A percentile compares a stretch with the other conserved stretches of the same genome.
Conservation (phyloP, 2,888 invertebrate species). For the Ptychoptera albimana region DNA sequence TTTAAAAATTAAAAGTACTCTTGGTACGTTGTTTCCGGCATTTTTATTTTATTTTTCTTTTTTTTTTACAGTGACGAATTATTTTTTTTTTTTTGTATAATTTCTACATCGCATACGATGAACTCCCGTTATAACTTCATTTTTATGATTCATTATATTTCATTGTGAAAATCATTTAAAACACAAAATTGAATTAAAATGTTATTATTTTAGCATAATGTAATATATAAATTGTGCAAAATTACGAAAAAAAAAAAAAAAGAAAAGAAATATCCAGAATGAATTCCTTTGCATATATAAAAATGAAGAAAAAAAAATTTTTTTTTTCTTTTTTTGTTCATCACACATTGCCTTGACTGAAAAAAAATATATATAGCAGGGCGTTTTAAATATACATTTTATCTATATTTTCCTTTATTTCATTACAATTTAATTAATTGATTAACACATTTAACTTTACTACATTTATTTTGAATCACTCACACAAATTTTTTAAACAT, state of each 20-base stretch:
- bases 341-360: constrained; percentile 4
- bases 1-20: too few species aligned
- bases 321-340: not conserved
- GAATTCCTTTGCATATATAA: constrained; percentile 1
- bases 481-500: constrained; percentile 34
- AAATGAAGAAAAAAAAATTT: not conserved
- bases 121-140: not conserved
- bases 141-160: not conserved
- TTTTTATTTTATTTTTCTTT: not conserved
- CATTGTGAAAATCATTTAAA: not conserved
- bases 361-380: constrained; percentile 2
- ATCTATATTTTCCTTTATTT: not conserved
- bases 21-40: not conserved
- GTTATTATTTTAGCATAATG: too few species aligned
- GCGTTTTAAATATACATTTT: constrained; percentile 5
- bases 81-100: not conserved
- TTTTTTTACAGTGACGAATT: constrained; percentile 1
- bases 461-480: constrained; percentile 10
- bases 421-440: not conserved
- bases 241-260: too few species aligned
- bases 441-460: not conserved
- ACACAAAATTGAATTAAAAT: too few species aligned
- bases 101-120: not conserved
- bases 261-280: constrained; percentile 4
- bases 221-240: too few species aligned